Conservation (phyloP, 2,113 vertebrate genomes). For the Syngnathoides biaculeatus region DNA sequence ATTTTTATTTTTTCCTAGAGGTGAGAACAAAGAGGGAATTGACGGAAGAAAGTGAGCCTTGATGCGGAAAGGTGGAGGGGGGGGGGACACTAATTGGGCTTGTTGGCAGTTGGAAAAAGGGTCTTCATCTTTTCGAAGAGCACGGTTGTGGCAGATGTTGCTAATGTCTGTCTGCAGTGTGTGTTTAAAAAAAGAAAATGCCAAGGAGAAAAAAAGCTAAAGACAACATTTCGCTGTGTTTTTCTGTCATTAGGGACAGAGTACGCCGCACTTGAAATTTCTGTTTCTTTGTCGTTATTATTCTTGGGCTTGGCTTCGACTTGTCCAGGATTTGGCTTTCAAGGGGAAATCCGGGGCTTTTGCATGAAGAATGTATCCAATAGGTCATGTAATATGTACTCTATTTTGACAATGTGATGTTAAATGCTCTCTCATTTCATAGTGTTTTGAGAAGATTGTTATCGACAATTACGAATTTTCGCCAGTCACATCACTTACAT, state of each 20-base stretch:
- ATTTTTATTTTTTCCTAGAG: constrained; percentile 20
- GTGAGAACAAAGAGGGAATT: constrained; percentile 43
- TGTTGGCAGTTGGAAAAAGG: constrained; percentile 31
- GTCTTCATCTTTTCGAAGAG: constrained; percentile 32
- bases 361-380: no score
- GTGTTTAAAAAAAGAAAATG: background rate
- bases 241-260: background rate
- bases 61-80: constrained; percentile 43
- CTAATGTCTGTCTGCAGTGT: constrained; percentile 34
- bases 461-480: no score
- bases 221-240: background rate
- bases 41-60: constrained; percentile 31
- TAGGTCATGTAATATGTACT: no score
- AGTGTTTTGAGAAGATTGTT: no score
- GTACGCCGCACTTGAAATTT: background rate
- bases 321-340: background rate
- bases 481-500: no score
- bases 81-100: constrained; percentile 66
- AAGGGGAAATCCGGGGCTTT: no score
- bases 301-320: background rate
- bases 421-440: no score
- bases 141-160: constrained; percentile 42
- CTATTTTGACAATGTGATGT: no score
- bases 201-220: background rate
- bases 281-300: background rate